Evolutionary conservation across 2,888 invertebrate genomes (phyloP).

Genomic region (Athalia circularis): DNA sequence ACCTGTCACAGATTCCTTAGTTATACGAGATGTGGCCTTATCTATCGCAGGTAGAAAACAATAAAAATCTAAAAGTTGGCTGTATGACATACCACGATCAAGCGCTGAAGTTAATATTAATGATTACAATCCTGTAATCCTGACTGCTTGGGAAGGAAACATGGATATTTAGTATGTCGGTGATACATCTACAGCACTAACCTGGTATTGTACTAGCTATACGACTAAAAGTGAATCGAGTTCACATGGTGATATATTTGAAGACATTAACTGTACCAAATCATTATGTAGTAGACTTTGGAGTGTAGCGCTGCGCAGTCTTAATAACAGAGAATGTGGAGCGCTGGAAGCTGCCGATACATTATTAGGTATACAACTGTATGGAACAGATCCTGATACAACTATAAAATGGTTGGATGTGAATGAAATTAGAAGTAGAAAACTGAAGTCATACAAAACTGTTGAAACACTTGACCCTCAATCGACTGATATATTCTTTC

Average conservation of each 20-base stretch:
- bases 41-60: slow-evolving; percentile 57
- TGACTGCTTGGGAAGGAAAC: slow-evolving; percentile 61
- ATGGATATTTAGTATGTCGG: slow-evolving; percentile 52
- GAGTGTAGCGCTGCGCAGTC: slow-evolving; percentile 59
- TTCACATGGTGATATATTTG: slow-evolving; percentile 54
- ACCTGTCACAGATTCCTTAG: slow-evolving; percentile 51
- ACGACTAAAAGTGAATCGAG: slow-evolving; percentile 62
- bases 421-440: slow-evolving; percentile 51
- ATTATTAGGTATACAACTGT: slow-evolving; percentile 61
- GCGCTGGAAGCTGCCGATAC: slow-evolving; percentile 65
- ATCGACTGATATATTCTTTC: slow-evolving; percentile 60
- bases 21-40: slow-evolving; percentile 50
- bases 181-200: slow-evolving; percentile 52
- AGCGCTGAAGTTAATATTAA: slow-evolving; percentile 52
- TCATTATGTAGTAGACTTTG: slow-evolving; percentile 58
- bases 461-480: slow-evolving; percentile 50
- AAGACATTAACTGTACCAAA: slow-evolving; percentile 61
- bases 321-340: slow-evolving; percentile 64
- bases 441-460: slow-evolving; percentile 53
- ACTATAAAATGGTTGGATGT: slow-evolving; percentile 65
- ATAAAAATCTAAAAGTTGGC: slow-evolving; percentile 39
- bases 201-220: slow-evolving; percentile 62
- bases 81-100: slow-evolving; percentile 56
- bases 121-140: slow-evolving; percentile 58
- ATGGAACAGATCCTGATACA: slow-evolving; percentile 63